Conservation (phyloP, 2,888 invertebrate genomes). For the Chironomus riparius region DNA sequence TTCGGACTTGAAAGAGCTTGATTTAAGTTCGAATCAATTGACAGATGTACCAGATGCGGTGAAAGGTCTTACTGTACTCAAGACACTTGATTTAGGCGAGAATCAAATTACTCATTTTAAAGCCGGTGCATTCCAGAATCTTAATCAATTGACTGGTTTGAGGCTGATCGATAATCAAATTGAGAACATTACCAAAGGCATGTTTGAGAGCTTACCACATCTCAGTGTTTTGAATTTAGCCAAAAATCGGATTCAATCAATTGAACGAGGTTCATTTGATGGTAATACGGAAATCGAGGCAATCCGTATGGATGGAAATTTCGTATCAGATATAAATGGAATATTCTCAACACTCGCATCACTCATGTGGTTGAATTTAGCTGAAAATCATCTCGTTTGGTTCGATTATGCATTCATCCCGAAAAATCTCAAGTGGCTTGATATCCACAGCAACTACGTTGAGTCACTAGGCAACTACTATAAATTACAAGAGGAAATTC, state of each 20-base stretch:
- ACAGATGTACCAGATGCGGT: conserved; percentile 72
- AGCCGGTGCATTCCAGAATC: conserved; percentile 75
- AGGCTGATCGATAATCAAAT: conserved; percentile 84
- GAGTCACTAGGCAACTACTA: conserved; percentile 82
- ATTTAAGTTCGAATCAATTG: conserved; percentile 78
- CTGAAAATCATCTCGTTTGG: conserved; percentile 85
- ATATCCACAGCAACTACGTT: conserved; percentile 83
- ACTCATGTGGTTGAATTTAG: conserved; percentile 77
- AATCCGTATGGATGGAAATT: conserved; percentile 79
- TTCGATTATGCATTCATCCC: conserved; percentile 91
- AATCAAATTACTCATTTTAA: conserved; percentile 77
- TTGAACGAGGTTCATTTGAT: conserved; percentile 76
- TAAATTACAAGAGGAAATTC: conserved; percentile 70
- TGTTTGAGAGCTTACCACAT: conserved; percentile 78
- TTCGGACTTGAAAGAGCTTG: conserved; percentile 78
- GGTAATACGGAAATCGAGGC: conserved; percentile 74
- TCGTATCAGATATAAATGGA: conserved; percentile 80
- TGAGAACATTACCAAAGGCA: conserved; percentile 72
- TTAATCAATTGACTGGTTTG: conserved; percentile 78
- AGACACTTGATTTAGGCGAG: conserved; percentile 83
- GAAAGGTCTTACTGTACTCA: conserved; percentile 70
- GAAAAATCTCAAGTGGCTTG: conserved; percentile 79
- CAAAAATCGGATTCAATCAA: conserved; percentile 77
- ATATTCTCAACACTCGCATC: conserved; percentile 79
- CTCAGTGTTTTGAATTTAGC: conserved; percentile 81